These are phyloP conservation scores for Glaucopsyche alexis DNA, from an alignment of 2,888 invertebrate species.

Conservation along the genomic window DNA sequence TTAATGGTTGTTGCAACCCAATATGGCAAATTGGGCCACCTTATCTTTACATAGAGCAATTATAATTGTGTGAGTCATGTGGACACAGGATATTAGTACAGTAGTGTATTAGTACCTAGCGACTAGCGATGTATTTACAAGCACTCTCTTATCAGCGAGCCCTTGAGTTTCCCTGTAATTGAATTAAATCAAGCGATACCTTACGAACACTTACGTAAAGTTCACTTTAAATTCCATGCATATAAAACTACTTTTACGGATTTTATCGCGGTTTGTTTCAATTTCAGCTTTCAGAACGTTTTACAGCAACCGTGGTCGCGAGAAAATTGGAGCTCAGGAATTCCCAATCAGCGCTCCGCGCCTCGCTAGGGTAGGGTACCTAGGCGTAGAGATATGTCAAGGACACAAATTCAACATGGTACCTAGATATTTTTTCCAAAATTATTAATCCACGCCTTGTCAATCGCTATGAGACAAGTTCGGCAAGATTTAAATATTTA, in stretches of 20 bases:
- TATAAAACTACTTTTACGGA: neutral
- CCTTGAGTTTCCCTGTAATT: conserved; percentile 15
- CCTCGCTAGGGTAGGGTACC: too few relatives aligned
- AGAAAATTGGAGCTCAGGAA: too few relatives aligned
- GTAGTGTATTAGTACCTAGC: conserved; percentile 16
- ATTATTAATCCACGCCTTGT: too few relatives aligned
- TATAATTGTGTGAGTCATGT: neutral
- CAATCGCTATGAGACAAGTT: too few relatives aligned
- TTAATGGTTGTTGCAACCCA: neutral
- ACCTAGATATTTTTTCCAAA: too few relatives aligned
- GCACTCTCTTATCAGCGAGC: conserved; percentile 5
- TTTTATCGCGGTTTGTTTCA: neutral
- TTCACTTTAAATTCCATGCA: neutral
- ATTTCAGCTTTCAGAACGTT: neutral
- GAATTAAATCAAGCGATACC: conserved; percentile 18
- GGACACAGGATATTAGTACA: neutral
- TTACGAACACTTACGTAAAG: neutral
- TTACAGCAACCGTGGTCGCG: neutral
- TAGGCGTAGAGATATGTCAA: too few relatives aligned
- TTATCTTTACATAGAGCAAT: neutral
- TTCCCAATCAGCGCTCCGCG: too few relatives aligned
- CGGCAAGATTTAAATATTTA: too few relatives aligned
- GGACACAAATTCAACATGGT: too few relatives aligned
- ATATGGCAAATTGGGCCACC: neutral
- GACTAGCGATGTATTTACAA: conserved; percentile 13